Conservation (phyloP, 2,888 invertebrate genomes). For the Cylindroiulus punctatus region DNA sequence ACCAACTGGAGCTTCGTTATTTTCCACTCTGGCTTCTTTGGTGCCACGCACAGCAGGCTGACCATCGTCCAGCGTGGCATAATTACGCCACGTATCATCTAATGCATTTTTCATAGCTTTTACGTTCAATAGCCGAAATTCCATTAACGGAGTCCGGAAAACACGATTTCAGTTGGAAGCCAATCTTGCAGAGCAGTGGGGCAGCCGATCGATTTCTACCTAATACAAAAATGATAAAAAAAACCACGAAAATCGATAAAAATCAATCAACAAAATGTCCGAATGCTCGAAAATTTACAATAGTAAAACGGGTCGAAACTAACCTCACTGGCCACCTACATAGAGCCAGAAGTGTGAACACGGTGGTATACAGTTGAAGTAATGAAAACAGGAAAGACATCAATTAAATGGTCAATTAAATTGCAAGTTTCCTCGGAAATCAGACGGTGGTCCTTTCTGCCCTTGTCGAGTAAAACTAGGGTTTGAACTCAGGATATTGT, state of each 20-base stretch:
- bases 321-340: conserved; percentile 3
- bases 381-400: neutral
- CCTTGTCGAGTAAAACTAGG: no score
- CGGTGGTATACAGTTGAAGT: neutral
- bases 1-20: neutral
- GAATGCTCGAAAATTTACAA: conserved; percentile 19
- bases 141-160: conserved; percentile 4
- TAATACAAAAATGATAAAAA: neutral
- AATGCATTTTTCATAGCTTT: conserved; percentile 42
- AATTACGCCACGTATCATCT: conserved; percentile 10
- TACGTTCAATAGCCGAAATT: conserved; percentile 22
- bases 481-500: no score
- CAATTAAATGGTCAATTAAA: neutral
- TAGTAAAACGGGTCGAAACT: neutral
- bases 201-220: neutral
- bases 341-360: neutral
- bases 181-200: neutral
- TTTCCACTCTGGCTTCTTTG: neutral
- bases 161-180: neutral
- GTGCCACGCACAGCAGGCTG: neutral
- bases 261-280: conserved; percentile 34
- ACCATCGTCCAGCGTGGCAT: neutral
- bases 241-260: conserved; percentile 5
- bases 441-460: no score
- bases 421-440: no score